Conservation (phyloP, 1,140 invertebrate genomes). For the Nasonia giraulti region DNA sequence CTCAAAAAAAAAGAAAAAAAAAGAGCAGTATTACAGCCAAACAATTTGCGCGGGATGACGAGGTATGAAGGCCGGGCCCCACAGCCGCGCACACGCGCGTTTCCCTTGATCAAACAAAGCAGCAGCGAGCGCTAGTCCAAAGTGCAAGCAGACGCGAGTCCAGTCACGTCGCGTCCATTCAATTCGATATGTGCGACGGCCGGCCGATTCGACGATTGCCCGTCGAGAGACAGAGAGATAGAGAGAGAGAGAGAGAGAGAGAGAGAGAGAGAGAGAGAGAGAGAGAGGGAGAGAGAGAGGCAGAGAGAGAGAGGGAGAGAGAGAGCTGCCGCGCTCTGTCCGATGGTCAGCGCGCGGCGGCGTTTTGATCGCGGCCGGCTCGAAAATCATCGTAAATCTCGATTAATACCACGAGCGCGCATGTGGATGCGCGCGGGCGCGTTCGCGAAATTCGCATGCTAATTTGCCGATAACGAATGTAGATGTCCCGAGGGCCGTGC, state of each 20-base stretch:
- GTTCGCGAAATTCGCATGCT: constrained; percentile 39
- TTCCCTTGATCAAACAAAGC: background rate
- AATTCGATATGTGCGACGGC: constrained; percentile 36
- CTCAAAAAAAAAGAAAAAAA: too few relatives aligned
- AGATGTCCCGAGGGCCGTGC: background rate
- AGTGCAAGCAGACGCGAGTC: constrained; percentile 7
- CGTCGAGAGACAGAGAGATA: too few relatives aligned
- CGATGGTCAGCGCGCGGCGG: background rate
- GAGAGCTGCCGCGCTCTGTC: background rate
- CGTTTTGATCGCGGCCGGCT: background rate
- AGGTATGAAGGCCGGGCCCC: background rate
- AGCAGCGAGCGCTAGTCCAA: background rate
- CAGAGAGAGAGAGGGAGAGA: too few relatives aligned
- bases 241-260: too few relatives aligned
- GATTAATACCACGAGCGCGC: constrained; percentile 32
- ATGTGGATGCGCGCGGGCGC: too few relatives aligned
- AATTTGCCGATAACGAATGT: constrained; percentile 48
- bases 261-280: too few relatives aligned
- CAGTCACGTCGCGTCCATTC: constrained; percentile 46
- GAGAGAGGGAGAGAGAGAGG: too few relatives aligned
- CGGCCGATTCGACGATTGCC: background rate
- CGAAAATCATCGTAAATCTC: constrained; percentile 49
- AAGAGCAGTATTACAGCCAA: too few relatives aligned
- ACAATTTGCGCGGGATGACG: background rate
- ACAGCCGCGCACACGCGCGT: background rate